Evolutionary conservation across 92 coral and sea anemone species (phyloP), one percentile per base, ranked within the genome.

Genomic region (Heliopora coerulea): DNA sequence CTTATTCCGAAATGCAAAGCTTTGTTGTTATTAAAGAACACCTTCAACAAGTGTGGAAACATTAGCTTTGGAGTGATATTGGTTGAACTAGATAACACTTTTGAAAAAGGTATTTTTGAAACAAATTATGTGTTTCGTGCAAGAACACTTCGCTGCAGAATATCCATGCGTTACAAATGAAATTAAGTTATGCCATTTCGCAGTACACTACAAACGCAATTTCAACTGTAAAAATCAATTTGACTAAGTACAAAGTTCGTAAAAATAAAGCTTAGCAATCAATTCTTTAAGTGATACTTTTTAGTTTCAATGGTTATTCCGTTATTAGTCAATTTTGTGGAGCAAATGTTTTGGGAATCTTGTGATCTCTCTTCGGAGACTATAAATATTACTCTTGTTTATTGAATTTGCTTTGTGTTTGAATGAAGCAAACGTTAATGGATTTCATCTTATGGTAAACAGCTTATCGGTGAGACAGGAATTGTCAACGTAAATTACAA

Each of bases 281-380:
- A n/a, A n/a, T n/a, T n/a, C n/a, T n/a, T n/a, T n/a, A n/a, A n/a
- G n/a, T n/a, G n/a, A n/a, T n/a, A n/a, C n/a, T n/a, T n/a, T n/a
- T n/a, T n/a, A n/a, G n/a, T n/a, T n/a, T n/a, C n/a, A n/a, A n/a
- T n/a, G n/a, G n/a, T n/a, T n/a, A n/a, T n/a, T n/a, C n/a, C n/a
- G n/a, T n/a, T n/a, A n/a, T n/a, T n/a, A n/a, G n/a, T n/a, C n/a
- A n/a, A n/a, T n/a, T n/a, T n/a, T n/a, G n/a, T n/a, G n/a, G n/a
- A n/a, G n/a, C 42, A 56, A 58, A 27, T 46, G 59, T 49, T 63
- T 21, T 63, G 30, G 52, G 21, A 37, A 63, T 63, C 70, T 63
- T 44, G 30, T 67, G 74, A 67, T 48, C 74, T 35, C 40, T 14
- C 49, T 21, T 39, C 24, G 58, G 30, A 44, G 1, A 20, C 3